Percentiles rank a stretch among this genome's conserved stretches.
Conservation (phyloP, 2,888 invertebrate species). For the Electrophaes corylata region DNA sequence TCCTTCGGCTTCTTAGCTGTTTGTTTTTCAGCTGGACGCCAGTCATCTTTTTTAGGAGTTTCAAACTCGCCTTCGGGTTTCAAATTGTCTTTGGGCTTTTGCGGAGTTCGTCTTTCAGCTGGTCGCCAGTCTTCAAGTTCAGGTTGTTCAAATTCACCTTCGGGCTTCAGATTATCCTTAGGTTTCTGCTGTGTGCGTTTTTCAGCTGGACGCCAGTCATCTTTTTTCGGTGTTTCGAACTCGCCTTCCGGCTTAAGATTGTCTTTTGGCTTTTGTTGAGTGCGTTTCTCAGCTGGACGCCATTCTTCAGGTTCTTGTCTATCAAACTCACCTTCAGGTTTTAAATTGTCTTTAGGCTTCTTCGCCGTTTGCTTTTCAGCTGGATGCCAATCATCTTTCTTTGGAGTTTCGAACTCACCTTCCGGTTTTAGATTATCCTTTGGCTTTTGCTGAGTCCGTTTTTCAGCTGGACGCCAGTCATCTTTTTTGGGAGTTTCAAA, state of each 20-base stretch:
- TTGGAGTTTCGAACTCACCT: slow-evolving; percentile 81
- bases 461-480: slow-evolving; percentile 51
- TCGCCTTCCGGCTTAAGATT: slow-evolving; percentile 60
- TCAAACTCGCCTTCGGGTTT: slow-evolving; percentile 86
- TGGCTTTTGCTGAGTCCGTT: slow-evolving; percentile 20
- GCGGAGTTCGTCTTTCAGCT: slow-evolving; percentile 76
- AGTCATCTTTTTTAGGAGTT: slow-evolving; percentile 60
- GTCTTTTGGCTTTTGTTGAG: slow-evolving; percentile 69
- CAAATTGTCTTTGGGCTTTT: slow-evolving; percentile 85
- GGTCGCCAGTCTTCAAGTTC: slow-evolving; percentile 71
- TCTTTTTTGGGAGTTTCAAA: slow-evolving; percentile 75
- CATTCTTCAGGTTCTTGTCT: slow-evolving; percentile 70
- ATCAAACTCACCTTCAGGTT: slow-evolving; percentile 84
- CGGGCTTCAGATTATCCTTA: slow-evolving; percentile 81
- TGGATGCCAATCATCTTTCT: slow-evolving; percentile 57
- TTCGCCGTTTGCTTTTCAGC: slow-evolving; percentile 63
- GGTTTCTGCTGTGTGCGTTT: slow-evolving; percentile 72
- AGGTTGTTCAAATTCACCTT: slow-evolving; percentile 82
- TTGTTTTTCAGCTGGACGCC: slow-evolving; percentile 66
- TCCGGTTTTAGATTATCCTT: slow-evolving; percentile 83
- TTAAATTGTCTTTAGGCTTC: slow-evolving; percentile 85
- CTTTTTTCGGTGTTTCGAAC: slow-evolving; percentile 52
- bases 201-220: slow-evolving; percentile 67
- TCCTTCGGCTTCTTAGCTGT: slow-evolving; percentile 69
- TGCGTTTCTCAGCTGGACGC: slow-evolving; percentile 68